Evolutionary conservation across 2,888 invertebrate species (phyloP).

Genomic region (Teleogryllus oceanicus): DNA sequence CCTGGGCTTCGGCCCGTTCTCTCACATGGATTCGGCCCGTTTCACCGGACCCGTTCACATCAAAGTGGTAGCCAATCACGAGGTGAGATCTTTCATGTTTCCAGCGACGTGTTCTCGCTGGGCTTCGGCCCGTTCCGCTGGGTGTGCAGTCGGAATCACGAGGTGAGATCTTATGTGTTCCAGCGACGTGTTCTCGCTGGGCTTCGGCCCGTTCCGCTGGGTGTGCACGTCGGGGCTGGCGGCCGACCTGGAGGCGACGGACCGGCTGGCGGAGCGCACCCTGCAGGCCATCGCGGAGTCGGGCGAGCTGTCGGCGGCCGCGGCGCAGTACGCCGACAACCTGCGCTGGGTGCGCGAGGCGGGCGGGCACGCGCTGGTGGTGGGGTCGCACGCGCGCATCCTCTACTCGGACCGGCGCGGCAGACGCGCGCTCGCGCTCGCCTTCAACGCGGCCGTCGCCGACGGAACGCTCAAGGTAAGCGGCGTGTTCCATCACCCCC

Average conservation of each 20-base stretch:
- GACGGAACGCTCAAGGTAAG: slow-evolving; percentile 48
- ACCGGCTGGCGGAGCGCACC: slow-evolving; percentile 49
- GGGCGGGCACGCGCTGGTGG: slow-evolving; percentile 52
- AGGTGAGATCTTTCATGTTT: no score
- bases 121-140: no score
- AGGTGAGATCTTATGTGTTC: neutral
- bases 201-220: slow-evolving; percentile 65
- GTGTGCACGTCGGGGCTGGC: slow-evolving; percentile 56
- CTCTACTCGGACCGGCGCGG: slow-evolving; percentile 59
- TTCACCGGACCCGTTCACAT: no score
- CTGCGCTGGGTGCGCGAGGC: slow-evolving; percentile 53
- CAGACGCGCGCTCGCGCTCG: slow-evolving; percentile 51
- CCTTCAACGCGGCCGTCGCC: slow-evolving; percentile 55
- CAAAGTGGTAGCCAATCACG: no score
- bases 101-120: no score
- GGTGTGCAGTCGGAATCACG: no score
- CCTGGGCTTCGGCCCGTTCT: no score
- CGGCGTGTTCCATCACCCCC: no score
- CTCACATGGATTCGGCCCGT: no score
- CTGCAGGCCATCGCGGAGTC: slow-evolving; percentile 10
- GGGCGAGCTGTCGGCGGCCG: slow-evolving; percentile 44
- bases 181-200: slow-evolving; percentile 40
- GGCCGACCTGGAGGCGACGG: slow-evolving; percentile 53
- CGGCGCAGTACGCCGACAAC: slow-evolving; percentile 57
- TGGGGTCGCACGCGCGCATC: slow-evolving; percentile 56